Evolutionary conservation across 1,140 invertebrate species (phyloP).

Genomic region (Drosophila serrata): DNA sequence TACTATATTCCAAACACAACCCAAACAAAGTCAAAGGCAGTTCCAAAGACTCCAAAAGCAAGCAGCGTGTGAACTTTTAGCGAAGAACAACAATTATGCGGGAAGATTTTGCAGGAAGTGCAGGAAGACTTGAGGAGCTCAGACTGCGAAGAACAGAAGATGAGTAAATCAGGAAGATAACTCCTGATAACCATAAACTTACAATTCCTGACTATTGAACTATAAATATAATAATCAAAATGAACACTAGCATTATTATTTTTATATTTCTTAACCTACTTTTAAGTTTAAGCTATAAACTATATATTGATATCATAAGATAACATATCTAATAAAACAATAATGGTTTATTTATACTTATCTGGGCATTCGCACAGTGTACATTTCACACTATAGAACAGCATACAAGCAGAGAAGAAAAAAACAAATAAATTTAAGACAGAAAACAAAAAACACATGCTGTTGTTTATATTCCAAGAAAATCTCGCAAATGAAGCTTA

Average conservation of each 20-base stretch:
- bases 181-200: not conserved
- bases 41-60: conserved; percentile 36
- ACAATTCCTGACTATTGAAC: too few relatives aligned
- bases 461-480: conserved; percentile 48
- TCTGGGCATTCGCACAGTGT: not conserved
- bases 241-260: too few relatives aligned
- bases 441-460: conserved; percentile 44
- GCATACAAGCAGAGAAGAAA: not conserved
- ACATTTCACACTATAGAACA: not conserved
- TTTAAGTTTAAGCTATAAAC: too few relatives aligned
- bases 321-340: too few relatives aligned
- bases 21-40: conserved; percentile 39
- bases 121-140: conserved; percentile 32
- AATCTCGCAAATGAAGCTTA: conserved; percentile 38
- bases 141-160: conserved; percentile 30
- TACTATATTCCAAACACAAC: conserved; percentile 9
- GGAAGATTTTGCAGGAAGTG: conserved; percentile 21
- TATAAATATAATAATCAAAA: too few relatives aligned
- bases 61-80: conserved; percentile 69
- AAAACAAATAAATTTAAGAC: conserved; percentile 18
- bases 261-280: too few relatives aligned
- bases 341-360: too few relatives aligned
- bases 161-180: not conserved
- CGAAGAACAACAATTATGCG: conserved; percentile 2
- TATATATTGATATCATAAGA: too few relatives aligned